phyloP scores from a whole-genome alignment of 2,113 vertebrate genomes.

The Xenus cinereus region DNA sequence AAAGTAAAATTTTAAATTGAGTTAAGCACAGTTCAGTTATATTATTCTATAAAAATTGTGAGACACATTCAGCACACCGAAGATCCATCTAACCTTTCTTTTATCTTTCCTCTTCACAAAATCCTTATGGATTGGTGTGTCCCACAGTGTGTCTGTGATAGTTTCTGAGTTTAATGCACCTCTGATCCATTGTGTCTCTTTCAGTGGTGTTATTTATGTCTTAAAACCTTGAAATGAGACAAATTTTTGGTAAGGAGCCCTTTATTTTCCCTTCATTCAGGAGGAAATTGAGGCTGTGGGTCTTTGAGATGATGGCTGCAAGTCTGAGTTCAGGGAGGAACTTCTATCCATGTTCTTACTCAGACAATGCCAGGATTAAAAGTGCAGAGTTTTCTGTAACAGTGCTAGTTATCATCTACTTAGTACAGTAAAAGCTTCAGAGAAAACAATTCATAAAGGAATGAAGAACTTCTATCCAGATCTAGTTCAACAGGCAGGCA shows the following conservation, averaged over 20 bases:
- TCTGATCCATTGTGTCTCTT: not conserved
- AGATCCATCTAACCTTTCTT: not conserved
- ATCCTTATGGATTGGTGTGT: not conserved
- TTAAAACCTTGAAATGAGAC: not conserved
- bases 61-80: not conserved
- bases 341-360: not conserved
- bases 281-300: not conserved
- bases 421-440: not conserved
- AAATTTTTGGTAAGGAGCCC: fast-evolving
- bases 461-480: not conserved
- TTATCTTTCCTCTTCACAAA: not conserved
- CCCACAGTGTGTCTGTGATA: not conserved
- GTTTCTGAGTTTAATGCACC: not conserved
- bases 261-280: not conserved
- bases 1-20: conserved; percentile 1
- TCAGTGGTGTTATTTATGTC: not conserved
- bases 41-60: not conserved
- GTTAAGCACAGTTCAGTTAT: not conserved
- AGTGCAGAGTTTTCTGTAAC: not conserved
- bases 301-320: not conserved
- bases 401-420: not conserved
- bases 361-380: not conserved
- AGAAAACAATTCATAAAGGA: not conserved
- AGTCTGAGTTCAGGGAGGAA: not conserved
- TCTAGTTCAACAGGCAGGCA: not conserved